Conservation (phyloP, 2,888 invertebrate genomes). For the Cylloceria caligata region DNA sequence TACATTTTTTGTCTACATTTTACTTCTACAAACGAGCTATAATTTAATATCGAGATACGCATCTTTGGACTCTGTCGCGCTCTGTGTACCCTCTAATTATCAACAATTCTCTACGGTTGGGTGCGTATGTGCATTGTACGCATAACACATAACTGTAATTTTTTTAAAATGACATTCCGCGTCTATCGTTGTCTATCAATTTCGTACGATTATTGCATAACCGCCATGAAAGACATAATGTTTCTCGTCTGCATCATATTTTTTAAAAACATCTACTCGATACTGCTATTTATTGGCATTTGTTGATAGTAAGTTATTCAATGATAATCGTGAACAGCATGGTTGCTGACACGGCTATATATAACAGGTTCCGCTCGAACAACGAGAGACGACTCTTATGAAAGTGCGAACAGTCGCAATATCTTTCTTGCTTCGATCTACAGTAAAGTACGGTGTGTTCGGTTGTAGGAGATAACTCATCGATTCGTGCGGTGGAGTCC, state of each 20-base stretch:
- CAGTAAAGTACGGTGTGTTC: background rate
- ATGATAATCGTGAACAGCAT: background rate
- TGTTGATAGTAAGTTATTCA: background rate
- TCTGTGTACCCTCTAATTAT: background rate
- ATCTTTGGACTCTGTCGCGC: background rate
- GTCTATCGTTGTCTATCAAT: background rate
- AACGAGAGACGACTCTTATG: slow-evolving; percentile 19
- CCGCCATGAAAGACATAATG: background rate
- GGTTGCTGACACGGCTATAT: background rate
- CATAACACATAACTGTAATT: background rate
- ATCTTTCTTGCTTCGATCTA: background rate
- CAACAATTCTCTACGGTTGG: background rate
- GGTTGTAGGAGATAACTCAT: slow-evolving; percentile 19
- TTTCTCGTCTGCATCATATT: background rate
- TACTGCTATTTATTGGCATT: background rate
- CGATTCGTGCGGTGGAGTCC: background rate
- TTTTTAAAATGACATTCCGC: background rate
- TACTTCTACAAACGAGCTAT: background rate
- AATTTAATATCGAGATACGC: background rate
- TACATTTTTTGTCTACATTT: background rate
- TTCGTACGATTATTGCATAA: background rate
- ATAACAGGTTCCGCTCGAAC: slow-evolving; percentile 68
- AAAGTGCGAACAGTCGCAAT: background rate
- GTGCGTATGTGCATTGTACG: background rate
- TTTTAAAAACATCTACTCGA: background rate